A percentile compares a stretch with the other conserved stretches of the same genome.
These are phyloP conservation scores for Rapana venosa DNA, from an alignment of 2,888 invertebrate species.

Conservation along the genomic window DNA sequence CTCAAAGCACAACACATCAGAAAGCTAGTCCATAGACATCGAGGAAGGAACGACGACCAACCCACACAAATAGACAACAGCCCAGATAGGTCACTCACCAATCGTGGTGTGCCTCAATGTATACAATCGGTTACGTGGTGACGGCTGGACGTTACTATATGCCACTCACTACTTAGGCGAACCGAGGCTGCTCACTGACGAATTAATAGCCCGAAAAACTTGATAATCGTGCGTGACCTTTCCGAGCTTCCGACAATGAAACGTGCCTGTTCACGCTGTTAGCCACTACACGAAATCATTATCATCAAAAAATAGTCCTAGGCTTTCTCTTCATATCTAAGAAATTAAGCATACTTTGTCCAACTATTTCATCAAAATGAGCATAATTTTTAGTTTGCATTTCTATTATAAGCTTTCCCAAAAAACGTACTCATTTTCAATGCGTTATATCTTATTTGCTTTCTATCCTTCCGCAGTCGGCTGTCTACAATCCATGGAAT, in stretches of 20 bases:
- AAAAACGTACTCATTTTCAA: not conserved
- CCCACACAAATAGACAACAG: slow-evolving; percentile 4
- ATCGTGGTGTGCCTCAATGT: not conserved
- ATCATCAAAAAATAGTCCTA: slow-evolving; percentile 41
- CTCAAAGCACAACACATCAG: not conserved
- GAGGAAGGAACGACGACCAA: slow-evolving; percentile 18
- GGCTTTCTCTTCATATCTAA: not conserved
- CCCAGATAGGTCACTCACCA: slow-evolving; percentile 33
- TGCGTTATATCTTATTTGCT: slow-evolving; percentile 11
- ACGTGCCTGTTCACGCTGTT: slow-evolving; percentile 35
- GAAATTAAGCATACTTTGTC: not conserved
- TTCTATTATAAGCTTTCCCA: not conserved
- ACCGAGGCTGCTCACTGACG: slow-evolving; percentile 32
- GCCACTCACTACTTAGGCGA: slow-evolving; percentile 23
- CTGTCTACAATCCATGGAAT: slow-evolving; percentile 37
- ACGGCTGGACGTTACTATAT: slow-evolving; percentile 17
- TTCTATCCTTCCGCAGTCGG: slow-evolving; percentile 41
- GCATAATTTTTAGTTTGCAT: not conserved
- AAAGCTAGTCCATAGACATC: slow-evolving; percentile 7
- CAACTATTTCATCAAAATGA: not conserved
- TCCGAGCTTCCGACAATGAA: slow-evolving; percentile 45
- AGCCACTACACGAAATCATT: slow-evolving; percentile 26
- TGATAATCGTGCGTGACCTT: slow-evolving; percentile 47
- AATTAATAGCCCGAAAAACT: slow-evolving; percentile 45
- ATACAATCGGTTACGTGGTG: slow-evolving; percentile 11